Conservation (phyloP, 2,888 invertebrate species). For the Himalopsyche kuldschensis region DNA sequence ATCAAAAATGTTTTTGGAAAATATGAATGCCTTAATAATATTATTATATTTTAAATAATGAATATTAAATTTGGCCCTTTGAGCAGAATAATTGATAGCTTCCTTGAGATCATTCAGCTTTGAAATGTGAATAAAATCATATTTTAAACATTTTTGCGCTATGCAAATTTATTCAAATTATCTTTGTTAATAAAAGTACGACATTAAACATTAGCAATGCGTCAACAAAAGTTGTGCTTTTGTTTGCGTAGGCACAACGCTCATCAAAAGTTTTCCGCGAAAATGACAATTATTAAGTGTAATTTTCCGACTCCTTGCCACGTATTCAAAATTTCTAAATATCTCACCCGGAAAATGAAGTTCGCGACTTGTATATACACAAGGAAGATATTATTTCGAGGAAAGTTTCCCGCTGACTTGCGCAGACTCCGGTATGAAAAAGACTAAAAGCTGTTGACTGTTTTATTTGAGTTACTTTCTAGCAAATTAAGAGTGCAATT, state of each 20-base stretch:
- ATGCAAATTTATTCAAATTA: neutral
- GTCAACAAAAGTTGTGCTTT: neutral
- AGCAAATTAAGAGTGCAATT: neutral
- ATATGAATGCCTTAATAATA: too few relatives aligned
- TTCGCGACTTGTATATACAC: neutral
- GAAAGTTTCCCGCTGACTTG: neutral
- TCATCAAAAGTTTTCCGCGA: neutral
- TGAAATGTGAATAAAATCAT: too few relatives aligned
- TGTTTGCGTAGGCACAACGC: neutral
- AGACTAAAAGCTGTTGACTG: neutral
- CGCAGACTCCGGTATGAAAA: neutral
- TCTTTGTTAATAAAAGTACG: neutral
- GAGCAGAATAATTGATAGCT: too few relatives aligned
- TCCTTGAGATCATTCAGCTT: too few relatives aligned
- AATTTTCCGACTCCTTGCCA: neutral
- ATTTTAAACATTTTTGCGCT: too few relatives aligned
- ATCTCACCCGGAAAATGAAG: conserved; percentile 15
- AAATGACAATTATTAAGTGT: neutral
- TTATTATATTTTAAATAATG: too few relatives aligned
- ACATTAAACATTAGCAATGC: neutral
- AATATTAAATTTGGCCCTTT: too few relatives aligned
- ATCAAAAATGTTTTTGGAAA: too few relatives aligned
- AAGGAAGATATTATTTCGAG: neutral
- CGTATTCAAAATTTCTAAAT: neutral
- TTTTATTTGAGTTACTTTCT: conserved; percentile 13